Conservation (phyloP, 1,140 invertebrate genomes). For the Lethrus apterus region DNA sequence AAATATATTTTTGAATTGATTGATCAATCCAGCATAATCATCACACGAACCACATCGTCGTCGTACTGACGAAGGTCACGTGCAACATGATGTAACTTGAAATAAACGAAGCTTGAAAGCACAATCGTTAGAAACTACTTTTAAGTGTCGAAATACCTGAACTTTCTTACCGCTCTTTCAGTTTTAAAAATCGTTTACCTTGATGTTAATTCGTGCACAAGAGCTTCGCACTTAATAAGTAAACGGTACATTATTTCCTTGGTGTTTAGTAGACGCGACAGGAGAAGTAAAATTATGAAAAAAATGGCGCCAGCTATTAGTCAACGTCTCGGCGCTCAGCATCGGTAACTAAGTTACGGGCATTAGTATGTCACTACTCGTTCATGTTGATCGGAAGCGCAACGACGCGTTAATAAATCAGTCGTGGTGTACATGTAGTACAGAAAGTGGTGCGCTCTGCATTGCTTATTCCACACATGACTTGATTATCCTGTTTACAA, state of each 20-base stretch:
- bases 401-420: slow-evolving; percentile 19
- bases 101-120: too few species aligned
- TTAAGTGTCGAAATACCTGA: too few species aligned
- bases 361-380: slow-evolving; percentile 32
- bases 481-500: slow-evolving; percentile 38
- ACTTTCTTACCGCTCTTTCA: too few species aligned
- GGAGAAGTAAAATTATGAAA: slow-evolving; percentile 18
- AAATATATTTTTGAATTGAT: too few species aligned
- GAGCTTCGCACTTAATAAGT: slow-evolving; percentile 13
- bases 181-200: too few species aligned
- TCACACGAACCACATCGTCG: too few species aligned
- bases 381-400: slow-evolving; percentile 22
- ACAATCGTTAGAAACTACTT: too few species aligned
- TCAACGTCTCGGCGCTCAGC: slow-evolving; percentile 17
- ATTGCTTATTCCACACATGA: slow-evolving; percentile 33
- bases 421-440: slow-evolving; percentile 13
- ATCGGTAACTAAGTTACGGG: slow-evolving; percentile 29
- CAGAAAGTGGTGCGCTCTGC: slow-evolving; percentile 13
- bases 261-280: slow-evolving; percentile 4
- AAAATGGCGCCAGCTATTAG: slow-evolving; percentile 23
- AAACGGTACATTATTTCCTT: too few species aligned
- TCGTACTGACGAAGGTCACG: too few species aligned
- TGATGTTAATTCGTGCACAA: too few species aligned
- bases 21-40: too few species aligned
- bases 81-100: too few species aligned